A percentile compares a stretch with the other conserved stretches of the same genome.
Conservation (phyloP, 2,888 invertebrate species). For the Strigamia maritima region DNA sequence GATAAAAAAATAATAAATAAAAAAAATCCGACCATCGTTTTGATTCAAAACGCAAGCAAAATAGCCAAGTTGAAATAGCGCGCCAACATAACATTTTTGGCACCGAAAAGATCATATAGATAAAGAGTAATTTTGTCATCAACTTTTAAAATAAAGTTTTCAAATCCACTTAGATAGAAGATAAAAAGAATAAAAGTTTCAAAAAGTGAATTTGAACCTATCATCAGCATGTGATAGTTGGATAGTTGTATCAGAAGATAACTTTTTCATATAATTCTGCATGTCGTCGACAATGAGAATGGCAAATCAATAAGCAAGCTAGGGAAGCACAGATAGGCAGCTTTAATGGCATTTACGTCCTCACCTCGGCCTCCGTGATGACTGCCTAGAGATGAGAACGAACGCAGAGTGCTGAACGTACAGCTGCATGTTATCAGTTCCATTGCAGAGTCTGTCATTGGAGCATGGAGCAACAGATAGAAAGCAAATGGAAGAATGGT, state of each 20-base stretch:
- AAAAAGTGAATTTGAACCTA: conserved; percentile 32
- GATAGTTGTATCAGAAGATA: conserved; percentile 32
- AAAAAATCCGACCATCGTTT: too few relatives aligned
- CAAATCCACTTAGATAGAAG: conserved; percentile 12
- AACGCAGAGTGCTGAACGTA: conserved; percentile 21
- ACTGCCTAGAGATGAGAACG: conserved; percentile 34
- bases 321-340: conserved; percentile 28
- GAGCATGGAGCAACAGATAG: conserved; percentile 34
- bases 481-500: conserved; percentile 34
- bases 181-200: conserved; percentile 21
- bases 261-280: conserved; percentile 34
- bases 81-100: not conserved
- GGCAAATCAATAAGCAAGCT: conserved; percentile 34
- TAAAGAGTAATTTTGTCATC: not conserved
- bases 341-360: conserved; percentile 34
- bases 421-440: conserved; percentile 34
- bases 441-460: conserved; percentile 34
- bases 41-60: too few relatives aligned
- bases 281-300: conserved; percentile 27
- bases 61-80: not conserved
- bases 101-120: not conserved
- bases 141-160: conserved; percentile 7
- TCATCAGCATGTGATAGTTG: conserved; percentile 19
- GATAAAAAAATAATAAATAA: too few relatives aligned
- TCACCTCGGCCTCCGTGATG: conserved; percentile 34